A percentile compares a stretch with the other conserved stretches of the same genome.
These are phyloP conservation scores for Cosmopolites sordidus DNA, from an alignment of 2,888 invertebrate species.

Conservation along the genomic window DNA sequence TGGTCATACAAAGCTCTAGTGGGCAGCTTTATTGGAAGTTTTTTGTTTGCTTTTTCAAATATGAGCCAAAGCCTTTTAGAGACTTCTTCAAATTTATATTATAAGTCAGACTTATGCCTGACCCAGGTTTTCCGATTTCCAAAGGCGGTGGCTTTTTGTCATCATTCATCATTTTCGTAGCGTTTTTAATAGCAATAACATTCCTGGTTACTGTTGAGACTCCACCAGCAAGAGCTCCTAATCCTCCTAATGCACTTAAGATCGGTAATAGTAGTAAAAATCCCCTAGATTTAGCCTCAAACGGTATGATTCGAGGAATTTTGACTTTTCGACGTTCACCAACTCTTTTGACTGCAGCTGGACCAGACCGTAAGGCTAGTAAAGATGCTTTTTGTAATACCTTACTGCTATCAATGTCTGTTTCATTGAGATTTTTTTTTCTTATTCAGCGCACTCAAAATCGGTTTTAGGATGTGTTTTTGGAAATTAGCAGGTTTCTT, in stretches of 20 bases:
- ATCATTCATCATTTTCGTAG: not conserved
- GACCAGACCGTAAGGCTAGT: not conserved
- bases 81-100: too few species aligned
- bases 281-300: not conserved
- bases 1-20: conserved; percentile 20
- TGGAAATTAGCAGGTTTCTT: not conserved
- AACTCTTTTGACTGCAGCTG: not conserved
- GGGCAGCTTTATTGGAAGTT: conserved; percentile 26
- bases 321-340: not conserved
- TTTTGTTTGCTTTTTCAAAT: too few species aligned
- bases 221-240: not conserved
- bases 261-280: not conserved
- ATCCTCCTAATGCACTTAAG: not conserved
- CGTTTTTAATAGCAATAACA: too few species aligned
- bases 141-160: not conserved
- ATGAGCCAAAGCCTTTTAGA: too few species aligned
- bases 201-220: too few species aligned
- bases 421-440: not conserved
- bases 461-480: not conserved
- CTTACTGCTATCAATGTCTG: not conserved
- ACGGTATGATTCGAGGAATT: not conserved
- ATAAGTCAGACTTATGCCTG: conserved; percentile 37
- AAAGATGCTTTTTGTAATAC: not conserved
- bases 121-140: conserved; percentile 26
- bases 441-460: too few species aligned